Base-by-base conservation (phyloP, 2,888 invertebrate species). In the Caenorhabditis zanzibari region DNA sequence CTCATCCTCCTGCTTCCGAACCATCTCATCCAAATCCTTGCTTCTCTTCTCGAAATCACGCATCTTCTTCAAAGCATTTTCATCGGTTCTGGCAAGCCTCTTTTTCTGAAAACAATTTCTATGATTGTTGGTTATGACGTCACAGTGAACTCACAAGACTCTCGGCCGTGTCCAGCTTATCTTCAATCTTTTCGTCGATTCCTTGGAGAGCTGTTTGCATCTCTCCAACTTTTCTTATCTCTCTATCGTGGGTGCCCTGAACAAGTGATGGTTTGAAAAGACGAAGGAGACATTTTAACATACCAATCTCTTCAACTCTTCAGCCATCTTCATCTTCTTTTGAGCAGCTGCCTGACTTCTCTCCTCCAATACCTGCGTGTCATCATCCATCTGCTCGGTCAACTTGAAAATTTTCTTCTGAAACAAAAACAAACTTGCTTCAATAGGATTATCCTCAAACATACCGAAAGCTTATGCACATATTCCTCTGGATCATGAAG, bases 1-100 rank as follows among this genome's bases (percentile, higher is more conserved):
- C 9, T 79, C 63, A 12, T 47, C 24, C 38, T 82, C 82, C 35
- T 82, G 82, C 22, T 82, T 82, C 1, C 69, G 54, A n/a, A 82
- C 74, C 59, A 82, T 44, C 26, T 72, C 82, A 35, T 79, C 73
- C 41, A 82, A 19, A 4, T 82, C 82, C 22, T 35, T 59, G 49
- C 77, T 61, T 44, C 82, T 61, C 41, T 73, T 64, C 44, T 77
- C 82, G 38, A 32, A 64, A 1, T 58, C 71, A n/a, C 59, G 28
- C 10, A 81, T 35, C 32, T 35, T 61, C 19, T 22, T 14, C 38
- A 38, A 41, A 14, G 38, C 35, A 22, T 63, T 47, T 2, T 66
- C 54, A 54, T 59, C 68, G 24, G 41, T 61, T 26, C 49, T 26
- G 0, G 52, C 47, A 6, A 74, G 14, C 12, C 54, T 81, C 9